These are phyloP conservation scores for Pilophorus perplexus DNA, from an alignment of 2,888 invertebrate species.

Conservation along the genomic window DNA sequence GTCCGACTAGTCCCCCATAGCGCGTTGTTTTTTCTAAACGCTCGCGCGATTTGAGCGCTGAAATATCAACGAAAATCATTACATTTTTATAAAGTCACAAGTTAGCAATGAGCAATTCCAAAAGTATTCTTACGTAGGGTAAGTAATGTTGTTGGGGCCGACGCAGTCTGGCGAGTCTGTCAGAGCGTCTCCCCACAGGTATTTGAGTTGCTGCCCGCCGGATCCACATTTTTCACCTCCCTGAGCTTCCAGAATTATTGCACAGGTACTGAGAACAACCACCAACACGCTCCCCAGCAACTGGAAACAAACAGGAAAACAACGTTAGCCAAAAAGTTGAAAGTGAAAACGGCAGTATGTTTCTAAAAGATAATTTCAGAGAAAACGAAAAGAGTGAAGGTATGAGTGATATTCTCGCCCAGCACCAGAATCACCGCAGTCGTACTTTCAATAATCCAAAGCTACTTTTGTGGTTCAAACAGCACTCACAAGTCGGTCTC, in stretches of 20 bases:
- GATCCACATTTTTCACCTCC: constrained; percentile 42
- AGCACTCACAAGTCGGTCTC: too few relatives aligned
- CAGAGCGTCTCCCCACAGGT: constrained; percentile 84
- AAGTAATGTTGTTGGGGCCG: constrained; percentile 78
- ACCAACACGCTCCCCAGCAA: constrained; percentile 34
- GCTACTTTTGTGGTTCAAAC: too few relatives aligned
- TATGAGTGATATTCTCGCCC: too few relatives aligned
- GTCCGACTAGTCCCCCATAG: constrained; percentile 68
- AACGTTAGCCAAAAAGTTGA: neutral
- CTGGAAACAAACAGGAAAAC: constrained; percentile 15
- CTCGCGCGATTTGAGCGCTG: constrained; percentile 74
- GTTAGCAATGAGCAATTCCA: neutral
- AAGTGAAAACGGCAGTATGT: too few relatives aligned
- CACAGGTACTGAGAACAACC: constrained; percentile 26
- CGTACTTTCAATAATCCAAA: too few relatives aligned
- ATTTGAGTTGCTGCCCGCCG: constrained; percentile 60
- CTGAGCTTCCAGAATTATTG: constrained; percentile 9
- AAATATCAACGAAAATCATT: constrained; percentile 51
- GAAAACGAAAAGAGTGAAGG: too few relatives aligned
- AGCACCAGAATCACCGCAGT: too few relatives aligned
- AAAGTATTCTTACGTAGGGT: constrained; percentile 79
- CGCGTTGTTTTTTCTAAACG: constrained; percentile 60
- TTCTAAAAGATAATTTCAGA: too few relatives aligned
- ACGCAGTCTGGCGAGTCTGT: constrained; percentile 72
- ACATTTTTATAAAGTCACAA: too few relatives aligned